Base-by-base conservation (phyloP, 2,888 invertebrate species). In the Lithodes maja region DNA sequence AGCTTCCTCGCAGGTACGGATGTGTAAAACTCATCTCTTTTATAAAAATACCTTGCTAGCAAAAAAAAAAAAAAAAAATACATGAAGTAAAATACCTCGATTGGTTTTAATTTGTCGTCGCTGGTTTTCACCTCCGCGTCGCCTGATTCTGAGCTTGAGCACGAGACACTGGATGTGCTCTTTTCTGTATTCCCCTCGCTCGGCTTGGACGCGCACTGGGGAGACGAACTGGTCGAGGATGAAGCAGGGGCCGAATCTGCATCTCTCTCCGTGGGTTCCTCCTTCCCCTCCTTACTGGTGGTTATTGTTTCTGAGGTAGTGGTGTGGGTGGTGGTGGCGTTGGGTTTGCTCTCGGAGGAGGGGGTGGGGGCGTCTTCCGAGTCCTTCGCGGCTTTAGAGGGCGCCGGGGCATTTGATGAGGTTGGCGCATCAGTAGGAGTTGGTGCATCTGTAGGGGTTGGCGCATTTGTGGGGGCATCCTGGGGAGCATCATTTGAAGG, bases 1-100 rank as follows among this genome's bases (percentile, higher is more conserved):
- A 61, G 61, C 12, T 12, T 12, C n/a, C n/a, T 71, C n/a, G 86
- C 86, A 86, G 86, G 86, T 86, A 86, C 86, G 74, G 75, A 71
- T 86, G 86, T 86, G 86, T 86, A 86, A 86, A 85, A 71, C 71
- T 12, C n/a, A 71, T 71, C 71, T 71, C 71, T n/a, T 61, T n/a
- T 71, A 71, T 71, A 71, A 71, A 71, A 71, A 71, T 71, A 71
- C 71, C 71, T 71, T 17, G n/a, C 71, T 71, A n/a, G 17, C 1
- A 17, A 71, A 71, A 71, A 71, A n/a, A 17, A 71, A 71, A 71
- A n/a, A 17, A 33, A 33, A 33, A 33, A 33, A 33, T 33, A 33
- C 33, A 33, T 33, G 33, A 33, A 33, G 33, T 33, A 33, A 33
- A 33, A 33, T 33, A 33, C 33, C 33, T 33, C 33, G 33, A 7